Evolutionary conservation across 2,113 vertebrate genomes (phyloP).

Genomic region (Macaca mulatta): DNA sequence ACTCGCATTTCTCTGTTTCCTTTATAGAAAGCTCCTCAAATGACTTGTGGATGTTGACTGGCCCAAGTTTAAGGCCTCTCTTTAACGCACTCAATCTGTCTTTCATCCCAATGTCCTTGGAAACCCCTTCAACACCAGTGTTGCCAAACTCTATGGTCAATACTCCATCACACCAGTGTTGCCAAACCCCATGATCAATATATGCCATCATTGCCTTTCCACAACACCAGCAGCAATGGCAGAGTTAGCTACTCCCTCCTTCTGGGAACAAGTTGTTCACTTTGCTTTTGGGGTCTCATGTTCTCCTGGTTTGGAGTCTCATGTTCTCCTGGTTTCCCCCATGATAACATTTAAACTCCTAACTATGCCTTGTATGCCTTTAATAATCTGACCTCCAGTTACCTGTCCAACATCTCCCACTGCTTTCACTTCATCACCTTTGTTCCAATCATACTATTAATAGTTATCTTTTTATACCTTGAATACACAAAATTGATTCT

Average conservation of each 20-base stretch:
- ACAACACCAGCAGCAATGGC: not conserved
- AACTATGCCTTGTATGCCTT: not conserved
- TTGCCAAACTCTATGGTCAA: not conserved
- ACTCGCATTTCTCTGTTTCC: not conserved
- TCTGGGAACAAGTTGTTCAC: not conserved
- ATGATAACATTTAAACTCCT: not conserved
- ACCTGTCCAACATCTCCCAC: not conserved
- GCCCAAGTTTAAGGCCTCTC: not conserved
- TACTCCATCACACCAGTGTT: too few relatives aligned
- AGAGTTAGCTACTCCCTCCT: not conserved
- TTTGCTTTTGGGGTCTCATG: not conserved
- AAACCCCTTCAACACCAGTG: not conserved
- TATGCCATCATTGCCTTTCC: not conserved
- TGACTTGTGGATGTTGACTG: not conserved
- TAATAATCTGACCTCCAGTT: not conserved
- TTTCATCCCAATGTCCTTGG: not conserved
- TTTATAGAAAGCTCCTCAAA: not conserved
- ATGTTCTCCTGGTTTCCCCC: not conserved
- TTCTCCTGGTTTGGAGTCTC: not conserved
- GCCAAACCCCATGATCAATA: too few relatives aligned
- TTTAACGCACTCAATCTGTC: not conserved
- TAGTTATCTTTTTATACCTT: not conserved
- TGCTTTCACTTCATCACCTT: not conserved
- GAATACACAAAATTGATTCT: not conserved
- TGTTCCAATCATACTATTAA: not conserved